Evolutionary conservation across 2,113 vertebrate species (phyloP), one percentile per base, ranked within the genome.

Genomic region (Anser brachyrhynchus): DNA sequence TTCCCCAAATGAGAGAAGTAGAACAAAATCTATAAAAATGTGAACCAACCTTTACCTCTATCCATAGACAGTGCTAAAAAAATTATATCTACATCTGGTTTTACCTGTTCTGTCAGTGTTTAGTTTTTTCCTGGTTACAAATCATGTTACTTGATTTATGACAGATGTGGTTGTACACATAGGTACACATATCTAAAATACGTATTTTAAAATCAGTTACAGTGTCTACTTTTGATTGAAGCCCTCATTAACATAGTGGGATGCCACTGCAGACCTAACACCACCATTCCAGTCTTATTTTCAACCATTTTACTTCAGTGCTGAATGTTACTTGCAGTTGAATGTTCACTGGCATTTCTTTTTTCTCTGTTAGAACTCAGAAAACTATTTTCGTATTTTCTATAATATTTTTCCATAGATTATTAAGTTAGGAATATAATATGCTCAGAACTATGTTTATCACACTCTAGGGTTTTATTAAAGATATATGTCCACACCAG

Each of bases 111-210:
- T 33, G 13, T 57, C 18, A 61, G 15, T 18, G 3, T 46, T 43
- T n/a, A 46, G 52, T n/a, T 44, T 52, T 52, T 59, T 52, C 19
- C 31, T 29, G 3, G 2, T 59, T 79, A 79, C 28, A 54, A 14
- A 6, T 14, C 17, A 46, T 1, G 7, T 49, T 33, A 37, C 15
- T 51, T 22, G 6, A 49, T 76, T 33, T 51, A 33, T 33, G 26
- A 5, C 10, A 43, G 7, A 59, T 0, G 0, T 23, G 3, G 5
- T 72, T 59, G 51, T 13, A 54, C 4, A 59, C 2, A 1, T 21
- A 83, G 3, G 2, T 31, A 19, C 25, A 44, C 3, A 2, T 65
- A 52, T 31, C 28, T 54, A 19, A 19, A 88, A 65, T 8, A 4
- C 9, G 2, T 35, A 13, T 19, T 59, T 59, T 39, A 13, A 58